Evolutionary conservation across 2,797 vertebrate genomes (phyloP), one percentile per base, ranked within the genome.

Genomic region (Gymnothorax reevesii): DNA sequence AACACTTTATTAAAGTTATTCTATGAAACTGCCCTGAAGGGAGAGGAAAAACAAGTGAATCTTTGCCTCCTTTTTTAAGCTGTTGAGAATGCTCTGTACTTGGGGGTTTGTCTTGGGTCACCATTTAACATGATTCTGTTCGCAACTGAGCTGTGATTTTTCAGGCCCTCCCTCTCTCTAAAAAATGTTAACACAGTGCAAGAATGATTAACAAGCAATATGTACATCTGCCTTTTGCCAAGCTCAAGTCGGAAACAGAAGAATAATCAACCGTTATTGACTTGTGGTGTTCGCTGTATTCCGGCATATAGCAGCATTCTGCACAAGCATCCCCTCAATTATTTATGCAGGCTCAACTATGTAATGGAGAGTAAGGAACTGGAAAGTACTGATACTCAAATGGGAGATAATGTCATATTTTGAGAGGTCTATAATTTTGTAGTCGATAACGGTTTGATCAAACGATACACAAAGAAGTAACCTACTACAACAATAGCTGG

Each of bases 281-380:
- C 77, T 55, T 80, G 75, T 55, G 52, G 20, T 55, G 52, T 80
- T 42, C 7, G n/a, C 17, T n/a, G 77, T 80, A 55, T 55, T 80
- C 77, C 42, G n/a, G 20, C 33, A 42, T 42, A 42, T 2, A 80
- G 49, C 77, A 80, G 77, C 42, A 80, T 49, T 80, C 55, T 80
- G 77, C 52, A 8, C 49, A 22, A 55, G 77, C 77, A 52, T 49
- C 9, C 33, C 42, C 82, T 7, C 8, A 80, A 27, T 57, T 52
- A 88, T 85, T 85, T 59, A 80, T 20, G 49, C 77, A 10, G n/a
- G 55, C 59, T 4, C 42, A 84, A 71, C 84, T 82, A 88, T 88
- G 64, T 83, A 85, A 87, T 82, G 49, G 15, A 60, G 15, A 66
- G 60, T 12, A 57, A 80, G 77, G 52, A 49, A 80, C n/a, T 55